Evolutionary conservation across 2,888 invertebrate species (phyloP).

Genomic region (Eudemis profundana): DNA sequence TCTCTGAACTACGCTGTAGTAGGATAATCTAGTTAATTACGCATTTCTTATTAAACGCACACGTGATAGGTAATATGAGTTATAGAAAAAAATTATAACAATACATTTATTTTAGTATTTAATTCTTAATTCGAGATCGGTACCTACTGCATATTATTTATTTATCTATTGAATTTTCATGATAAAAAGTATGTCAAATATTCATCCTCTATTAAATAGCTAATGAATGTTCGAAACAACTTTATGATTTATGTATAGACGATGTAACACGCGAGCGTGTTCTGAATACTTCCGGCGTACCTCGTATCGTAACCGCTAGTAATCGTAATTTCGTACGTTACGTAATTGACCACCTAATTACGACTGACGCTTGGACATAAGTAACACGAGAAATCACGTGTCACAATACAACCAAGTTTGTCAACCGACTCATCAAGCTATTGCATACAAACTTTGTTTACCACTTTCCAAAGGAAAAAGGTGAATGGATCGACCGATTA

Average conservation of each 20-base stretch:
- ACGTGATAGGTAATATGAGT: too few species aligned
- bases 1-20: too few species aligned
- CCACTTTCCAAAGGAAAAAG: constrained; percentile 19
- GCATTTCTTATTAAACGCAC: too few species aligned
- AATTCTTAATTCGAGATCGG: too few species aligned
- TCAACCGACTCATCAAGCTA: constrained; percentile 10
- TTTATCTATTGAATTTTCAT: too few species aligned
- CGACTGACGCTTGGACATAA: constrained; percentile 46
- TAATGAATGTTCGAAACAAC: constrained; percentile 29
- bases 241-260: constrained; percentile 34
- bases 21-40: too few species aligned
- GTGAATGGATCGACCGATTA: constrained; percentile 11
- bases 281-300: constrained; percentile 33
- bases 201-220: neutral
- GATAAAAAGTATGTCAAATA: neutral
- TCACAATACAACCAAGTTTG: constrained; percentile 39
- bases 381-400: constrained; percentile 49
- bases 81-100: too few species aligned
- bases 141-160: too few species aligned
- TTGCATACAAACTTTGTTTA: constrained; percentile 41
- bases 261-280: constrained; percentile 36
- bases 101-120: too few species aligned
- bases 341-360: constrained; percentile 70
- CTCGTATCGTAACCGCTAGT: constrained; percentile 28
- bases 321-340: constrained; percentile 53